A percentile compares a stretch with the other conserved stretches of the same genome.
These are phyloP conservation scores for Echinarachnius parma DNA, from an alignment of 53 echinoderm and acorn worm genomes.

Conservation along the genomic window DNA sequence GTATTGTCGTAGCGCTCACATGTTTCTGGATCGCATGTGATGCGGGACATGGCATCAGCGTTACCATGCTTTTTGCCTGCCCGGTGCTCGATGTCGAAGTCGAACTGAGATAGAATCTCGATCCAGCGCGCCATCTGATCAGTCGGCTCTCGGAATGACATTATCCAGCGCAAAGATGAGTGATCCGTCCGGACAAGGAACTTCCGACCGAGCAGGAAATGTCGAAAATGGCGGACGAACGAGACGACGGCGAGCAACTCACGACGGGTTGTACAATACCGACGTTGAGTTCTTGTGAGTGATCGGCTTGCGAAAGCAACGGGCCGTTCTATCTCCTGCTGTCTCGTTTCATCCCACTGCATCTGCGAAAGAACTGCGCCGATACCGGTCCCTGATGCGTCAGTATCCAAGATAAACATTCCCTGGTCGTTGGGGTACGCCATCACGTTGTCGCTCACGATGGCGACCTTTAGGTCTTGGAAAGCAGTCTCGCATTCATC, in stretches of 20 bases:
- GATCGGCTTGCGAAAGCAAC: conserved; percentile 60
- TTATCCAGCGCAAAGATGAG: conserved; percentile 34
- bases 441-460: too few species aligned
- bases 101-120: conserved; percentile 61
- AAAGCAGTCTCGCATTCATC: too few species aligned
- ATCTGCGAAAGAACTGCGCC: conserved; percentile 54
- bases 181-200: conserved; percentile 54
- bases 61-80: conserved; percentile 56
- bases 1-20: conserved; percentile 50
- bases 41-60: conserved; percentile 59
- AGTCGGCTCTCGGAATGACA: conserved; percentile 48
- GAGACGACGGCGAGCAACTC: conserved; percentile 59
- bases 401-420: too few species aligned
- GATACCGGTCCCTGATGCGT: conserved; percentile 56
- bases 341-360: conserved; percentile 51
- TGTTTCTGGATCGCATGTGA: conserved; percentile 38
- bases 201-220: conserved; percentile 54
- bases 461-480: too few species aligned
- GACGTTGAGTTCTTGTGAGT: conserved; percentile 42
- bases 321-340: conserved; percentile 54
- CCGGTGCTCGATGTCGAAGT: conserved; percentile 61
- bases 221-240: conserved; percentile 52
- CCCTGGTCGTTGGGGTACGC: too few species aligned
- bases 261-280: conserved; percentile 57
- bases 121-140: conserved; percentile 67